Percentiles rank a stretch among this genome's conserved stretches.
Conservation (phyloP, 2,113 vertebrate species). For the Plecturocebus donacophilus region DNA sequence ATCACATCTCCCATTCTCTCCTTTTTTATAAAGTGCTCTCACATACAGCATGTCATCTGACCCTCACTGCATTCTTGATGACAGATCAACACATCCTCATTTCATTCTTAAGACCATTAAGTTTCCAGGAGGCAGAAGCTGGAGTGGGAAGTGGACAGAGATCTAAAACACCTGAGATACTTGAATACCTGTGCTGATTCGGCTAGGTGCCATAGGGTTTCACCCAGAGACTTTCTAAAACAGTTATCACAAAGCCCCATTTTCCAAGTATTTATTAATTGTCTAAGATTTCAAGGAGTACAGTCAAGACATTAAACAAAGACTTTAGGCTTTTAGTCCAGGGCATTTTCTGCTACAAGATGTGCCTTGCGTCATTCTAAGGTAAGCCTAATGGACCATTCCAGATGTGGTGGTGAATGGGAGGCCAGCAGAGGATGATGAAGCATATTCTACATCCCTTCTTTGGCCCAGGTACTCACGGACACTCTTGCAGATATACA, state of each 20-base stretch:
- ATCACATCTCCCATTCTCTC: neutral
- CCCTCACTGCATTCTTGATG: neutral
- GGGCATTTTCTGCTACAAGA: neutral
- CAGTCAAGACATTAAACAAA: neutral
- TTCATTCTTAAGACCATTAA: no score
- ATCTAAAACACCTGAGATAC: neutral
- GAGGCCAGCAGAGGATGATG: neutral
- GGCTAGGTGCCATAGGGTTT: neutral
- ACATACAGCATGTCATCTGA: neutral
- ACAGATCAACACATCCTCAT: rapidly evolving
- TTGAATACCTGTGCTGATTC: no score
- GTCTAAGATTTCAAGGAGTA: rapidly evolving
- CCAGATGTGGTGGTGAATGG: neutral
- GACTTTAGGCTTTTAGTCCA: no score
- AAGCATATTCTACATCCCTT: no score
- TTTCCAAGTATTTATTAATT: neutral
- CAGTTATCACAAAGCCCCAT: neutral
- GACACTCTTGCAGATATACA: neutral
- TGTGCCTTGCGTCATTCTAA: neutral
- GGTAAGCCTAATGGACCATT: no score
- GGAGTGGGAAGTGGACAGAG: no score
- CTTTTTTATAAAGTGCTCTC: neutral
- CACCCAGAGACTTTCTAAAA: neutral
- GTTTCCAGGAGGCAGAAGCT: neutral
- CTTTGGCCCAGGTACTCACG: neutral